phyloP scores from a whole-genome alignment of 2,113 vertebrate genomes.

The Semicossyphus pulcher region DNA sequence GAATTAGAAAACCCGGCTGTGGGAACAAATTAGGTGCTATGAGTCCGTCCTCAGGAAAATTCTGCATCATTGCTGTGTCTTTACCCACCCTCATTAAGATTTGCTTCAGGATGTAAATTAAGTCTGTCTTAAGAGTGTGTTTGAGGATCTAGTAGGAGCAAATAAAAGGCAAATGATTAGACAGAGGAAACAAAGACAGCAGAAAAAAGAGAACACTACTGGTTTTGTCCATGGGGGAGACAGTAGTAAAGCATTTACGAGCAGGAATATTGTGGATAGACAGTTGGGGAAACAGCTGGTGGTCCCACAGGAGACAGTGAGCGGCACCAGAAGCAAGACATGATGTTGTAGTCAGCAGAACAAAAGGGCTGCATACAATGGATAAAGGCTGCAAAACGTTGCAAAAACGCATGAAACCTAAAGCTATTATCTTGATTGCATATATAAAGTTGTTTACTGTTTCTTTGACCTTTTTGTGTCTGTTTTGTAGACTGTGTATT shows the following conservation, averaged over 20 bases:
- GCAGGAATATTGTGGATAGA: slow-evolving; percentile 9
- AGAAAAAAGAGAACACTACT: slow-evolving; percentile 13
- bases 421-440: not conserved
- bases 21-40: no score
- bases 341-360: slow-evolving; percentile 20
- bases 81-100: no score
- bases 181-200: no score
- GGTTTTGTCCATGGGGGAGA: slow-evolving; percentile 27
- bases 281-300: slow-evolving; percentile 52
- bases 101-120: no score
- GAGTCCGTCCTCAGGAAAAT: no score
- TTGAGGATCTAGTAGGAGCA: no score
- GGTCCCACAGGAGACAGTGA: slow-evolving; percentile 26
- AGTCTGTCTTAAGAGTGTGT: no score
- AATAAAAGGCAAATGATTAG: no score
- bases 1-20: not conserved
- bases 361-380: slow-evolving; percentile 9
- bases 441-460: not conserved
- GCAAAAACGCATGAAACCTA: not conserved
- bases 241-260: slow-evolving; percentile 30
- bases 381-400: not conserved
- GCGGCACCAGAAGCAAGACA: slow-evolving; percentile 22
- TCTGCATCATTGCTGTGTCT: no score
- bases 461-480: not conserved
- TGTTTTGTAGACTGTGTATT: no score